Evolutionary conservation across 2,888 invertebrate species (phyloP), one percentile per base, ranked within the genome.

Genomic region (Embidobia sp.): DNA sequence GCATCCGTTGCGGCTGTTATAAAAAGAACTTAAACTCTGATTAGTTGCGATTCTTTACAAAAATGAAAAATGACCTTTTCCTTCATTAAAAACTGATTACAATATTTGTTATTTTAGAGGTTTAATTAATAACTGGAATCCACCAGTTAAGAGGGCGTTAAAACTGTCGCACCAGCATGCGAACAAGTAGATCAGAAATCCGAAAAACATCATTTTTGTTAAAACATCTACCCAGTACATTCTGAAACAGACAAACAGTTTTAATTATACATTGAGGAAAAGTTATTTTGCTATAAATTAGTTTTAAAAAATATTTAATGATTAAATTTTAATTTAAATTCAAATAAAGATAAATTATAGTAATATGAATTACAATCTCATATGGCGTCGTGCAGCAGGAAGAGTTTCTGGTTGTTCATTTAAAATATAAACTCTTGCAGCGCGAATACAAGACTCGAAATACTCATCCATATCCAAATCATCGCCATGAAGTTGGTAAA

Each of bases 221-320:
- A 96, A 86, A 26, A 93, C 90, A 85, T 97, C 97, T 3, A 97
- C 94, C 90, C 93, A 94, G 91, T 95, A 97, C 96, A 97, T 97
- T 57, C 97, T 97, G 92, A 16, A 90, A 93, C n/a, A n/a, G n/a
- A n/a, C 7, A 22, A 22, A 22, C 6, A 26, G 6, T 37, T 37
- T 1, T 18, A 42, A 1, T 42, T 37, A 15, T 37, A 16, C 7
- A 16, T 37, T 37, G n/a, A n/a, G n/a, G n/a, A n/a, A n/a, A n/a
- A n/a, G n/a, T n/a, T n/a, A n/a, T n/a, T n/a, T n/a, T n/a, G n/a
- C n/a, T n/a, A n/a, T n/a, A n/a, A n/a, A n/a, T n/a, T n/a, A n/a
- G n/a, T n/a, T n/a, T n/a, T n/a, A n/a, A n/a, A n/a, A n/a, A n/a
- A n/a, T n/a, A n/a, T n/a, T n/a, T n/a, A n/a, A n/a, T n/a, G n/a